A percentile compares a stretch with the other conserved stretches of the same genome.
These are phyloP conservation scores for Phrynocephalus vlangalii DNA, from an alignment of 2,797 vertebrate species.

Conservation along the genomic window DNA sequence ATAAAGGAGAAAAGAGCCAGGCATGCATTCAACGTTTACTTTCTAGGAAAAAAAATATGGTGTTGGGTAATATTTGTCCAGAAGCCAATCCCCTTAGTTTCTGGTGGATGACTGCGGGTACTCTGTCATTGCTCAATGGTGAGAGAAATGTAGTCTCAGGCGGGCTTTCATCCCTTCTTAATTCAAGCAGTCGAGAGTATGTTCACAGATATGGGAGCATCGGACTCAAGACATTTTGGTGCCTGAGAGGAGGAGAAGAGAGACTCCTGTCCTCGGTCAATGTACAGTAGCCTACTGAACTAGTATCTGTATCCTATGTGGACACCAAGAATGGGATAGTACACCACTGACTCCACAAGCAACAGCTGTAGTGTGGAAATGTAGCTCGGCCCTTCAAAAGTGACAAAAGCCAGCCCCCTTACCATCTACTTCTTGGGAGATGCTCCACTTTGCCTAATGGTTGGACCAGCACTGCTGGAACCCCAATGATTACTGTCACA, in stretches of 20 bases:
- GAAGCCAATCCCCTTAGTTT: background rate
- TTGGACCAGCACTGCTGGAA: background rate
- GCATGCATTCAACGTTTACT: background rate
- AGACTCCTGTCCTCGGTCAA: background rate
- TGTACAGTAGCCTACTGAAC: background rate
- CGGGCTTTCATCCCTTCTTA: background rate
- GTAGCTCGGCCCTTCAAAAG: background rate
- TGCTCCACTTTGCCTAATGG: too few species aligned
- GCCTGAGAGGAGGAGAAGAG: background rate
- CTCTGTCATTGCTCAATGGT: background rate
- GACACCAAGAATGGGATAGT: background rate
- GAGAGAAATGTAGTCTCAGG: background rate
- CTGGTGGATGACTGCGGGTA: background rate
- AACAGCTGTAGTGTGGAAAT: background rate
- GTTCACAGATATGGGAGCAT: background rate
- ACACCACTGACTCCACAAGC: background rate
- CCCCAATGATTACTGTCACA: background rate
- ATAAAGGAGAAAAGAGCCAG: background rate
- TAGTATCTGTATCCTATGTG: background rate
- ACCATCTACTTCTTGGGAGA: background rate
- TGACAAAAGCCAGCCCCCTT: background rate
- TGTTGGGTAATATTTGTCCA: background rate
- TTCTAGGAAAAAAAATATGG: background rate
- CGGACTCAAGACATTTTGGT: background rate
- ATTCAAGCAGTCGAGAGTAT: background rate